These are phyloP conservation scores for Graptemys geographica DNA, from an alignment of 2,797 vertebrate species.

Conservation along the genomic window DNA sequence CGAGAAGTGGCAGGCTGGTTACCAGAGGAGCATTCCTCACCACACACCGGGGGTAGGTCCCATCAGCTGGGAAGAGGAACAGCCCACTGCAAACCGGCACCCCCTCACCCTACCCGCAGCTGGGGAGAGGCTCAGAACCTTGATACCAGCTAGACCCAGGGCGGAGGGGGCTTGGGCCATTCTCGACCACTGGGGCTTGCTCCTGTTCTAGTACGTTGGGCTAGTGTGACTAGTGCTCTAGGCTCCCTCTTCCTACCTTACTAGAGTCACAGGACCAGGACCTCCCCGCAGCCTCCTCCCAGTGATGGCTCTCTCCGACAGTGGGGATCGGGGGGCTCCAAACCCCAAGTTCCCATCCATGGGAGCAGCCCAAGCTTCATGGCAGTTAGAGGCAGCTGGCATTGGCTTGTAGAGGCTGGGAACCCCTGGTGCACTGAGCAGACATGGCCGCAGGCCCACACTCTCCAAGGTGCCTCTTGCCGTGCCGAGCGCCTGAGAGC, in stretches of 20 bases:
- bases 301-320: background rate
- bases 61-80: background rate
- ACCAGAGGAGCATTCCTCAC: background rate
- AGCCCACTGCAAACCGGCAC: background rate
- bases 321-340: background rate
- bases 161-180: background rate
- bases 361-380: background rate
- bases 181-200: background rate
- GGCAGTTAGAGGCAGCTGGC: background rate
- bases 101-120: background rate
- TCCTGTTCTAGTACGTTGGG: background rate
- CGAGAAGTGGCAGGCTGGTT: background rate
- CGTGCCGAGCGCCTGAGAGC: too few relatives aligned
- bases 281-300: background rate
- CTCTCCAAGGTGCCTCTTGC: too few relatives aligned
- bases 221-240: too few relatives aligned
- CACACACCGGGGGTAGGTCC: rapidly evolving
- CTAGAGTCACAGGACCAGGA: background rate
- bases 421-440: too few relatives aligned
- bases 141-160: background rate
- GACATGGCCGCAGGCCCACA: too few relatives aligned
- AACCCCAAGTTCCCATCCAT: too few relatives aligned
- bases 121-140: background rate
- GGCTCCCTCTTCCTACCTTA: background rate
- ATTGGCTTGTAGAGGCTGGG: background rate